Conservation (phyloP, 1,140 invertebrate species). For the Camponotus pennsylvanicus region DNA sequence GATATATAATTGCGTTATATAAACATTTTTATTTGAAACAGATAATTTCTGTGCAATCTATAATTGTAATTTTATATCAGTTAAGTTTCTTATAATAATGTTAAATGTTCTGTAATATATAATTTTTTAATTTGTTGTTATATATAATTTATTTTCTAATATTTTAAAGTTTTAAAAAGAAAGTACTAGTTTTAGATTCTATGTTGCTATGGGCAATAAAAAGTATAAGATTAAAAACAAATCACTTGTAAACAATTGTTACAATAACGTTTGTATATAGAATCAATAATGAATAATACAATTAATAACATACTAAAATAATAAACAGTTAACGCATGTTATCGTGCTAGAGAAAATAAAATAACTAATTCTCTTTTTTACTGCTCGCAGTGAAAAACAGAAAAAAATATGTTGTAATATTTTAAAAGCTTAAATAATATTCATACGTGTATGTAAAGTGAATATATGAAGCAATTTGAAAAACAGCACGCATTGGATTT, state of each 20-base stretch:
- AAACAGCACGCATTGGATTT: constrained; percentile 1
- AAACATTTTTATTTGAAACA: background rate
- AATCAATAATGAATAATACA: too few relatives aligned
- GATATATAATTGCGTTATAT: background rate
- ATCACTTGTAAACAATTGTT: too few relatives aligned
- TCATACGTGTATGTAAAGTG: constrained; percentile 8
- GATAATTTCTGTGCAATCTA: background rate
- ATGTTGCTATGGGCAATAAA: too few relatives aligned
- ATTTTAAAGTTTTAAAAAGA: too few relatives aligned
- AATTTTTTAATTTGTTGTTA: background rate
- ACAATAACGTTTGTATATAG: too few relatives aligned
- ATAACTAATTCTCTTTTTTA: background rate
- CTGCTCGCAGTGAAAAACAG: background rate
- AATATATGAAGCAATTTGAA: constrained; percentile 32
- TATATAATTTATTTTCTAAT: too few relatives aligned
- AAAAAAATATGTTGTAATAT: background rate
- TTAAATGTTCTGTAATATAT: background rate
- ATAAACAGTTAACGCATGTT: too few relatives aligned
- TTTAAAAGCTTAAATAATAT: constrained; percentile 8
- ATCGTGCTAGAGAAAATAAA: background rate
- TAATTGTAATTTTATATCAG: constrained; percentile 2
- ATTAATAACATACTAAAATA: too few relatives aligned
- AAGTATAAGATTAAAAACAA: too few relatives aligned
- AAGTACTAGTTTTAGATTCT: too few relatives aligned
- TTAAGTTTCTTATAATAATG: background rate